These are phyloP conservation scores for Peromyscus nudipes DNA, from an alignment of 2,797 vertebrate genomes.

Conservation along the genomic window DNA sequence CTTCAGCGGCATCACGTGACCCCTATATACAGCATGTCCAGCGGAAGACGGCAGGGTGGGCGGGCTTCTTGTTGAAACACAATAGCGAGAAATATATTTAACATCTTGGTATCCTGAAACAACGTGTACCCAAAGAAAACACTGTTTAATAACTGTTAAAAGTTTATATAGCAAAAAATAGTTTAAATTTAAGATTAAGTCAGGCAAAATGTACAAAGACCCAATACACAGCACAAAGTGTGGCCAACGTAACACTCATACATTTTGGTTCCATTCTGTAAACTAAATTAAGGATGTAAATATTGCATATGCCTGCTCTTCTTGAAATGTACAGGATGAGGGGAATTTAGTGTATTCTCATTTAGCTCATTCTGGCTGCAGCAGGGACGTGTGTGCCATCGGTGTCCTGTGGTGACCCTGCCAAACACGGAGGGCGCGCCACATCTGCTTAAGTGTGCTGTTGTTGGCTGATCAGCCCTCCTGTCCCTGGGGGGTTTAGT, in stretches of 20 bases:
- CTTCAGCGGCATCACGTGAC: slow-evolving; percentile 94
- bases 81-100: slow-evolving; percentile 92
- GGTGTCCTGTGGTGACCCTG: not conserved
- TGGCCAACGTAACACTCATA: slow-evolving; percentile 97
- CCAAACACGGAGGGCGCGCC: not conserved
- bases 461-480: slow-evolving; percentile 90
- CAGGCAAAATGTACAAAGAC: slow-evolving; percentile 95
- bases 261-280: slow-evolving; percentile 99
- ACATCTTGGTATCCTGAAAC: slow-evolving; percentile 95
- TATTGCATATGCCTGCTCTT: slow-evolving; percentile 98
- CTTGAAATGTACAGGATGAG: slow-evolving; percentile 95
- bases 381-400: slow-evolving; percentile 89
- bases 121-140: slow-evolving; percentile 94
- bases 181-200: slow-evolving; percentile 93
- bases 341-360: slow-evolving; percentile 88
- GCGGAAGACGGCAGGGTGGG: slow-evolving; percentile 96
- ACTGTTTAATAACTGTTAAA: slow-evolving; percentile 94
- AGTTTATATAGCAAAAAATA: slow-evolving; percentile 95
- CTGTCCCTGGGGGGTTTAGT: slow-evolving; percentile 83
- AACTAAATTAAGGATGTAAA: slow-evolving; percentile 98
- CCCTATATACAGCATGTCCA: slow-evolving; percentile 96
- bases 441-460: not conserved
- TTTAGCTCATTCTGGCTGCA: slow-evolving; percentile 88
- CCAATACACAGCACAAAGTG: slow-evolving; percentile 92
- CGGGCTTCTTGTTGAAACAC: slow-evolving; percentile 91